Evolutionary conservation across 2,888 invertebrate species (phyloP), one percentile per base, ranked within the genome.

Genomic region (Tryphoninae sp.): DNA sequence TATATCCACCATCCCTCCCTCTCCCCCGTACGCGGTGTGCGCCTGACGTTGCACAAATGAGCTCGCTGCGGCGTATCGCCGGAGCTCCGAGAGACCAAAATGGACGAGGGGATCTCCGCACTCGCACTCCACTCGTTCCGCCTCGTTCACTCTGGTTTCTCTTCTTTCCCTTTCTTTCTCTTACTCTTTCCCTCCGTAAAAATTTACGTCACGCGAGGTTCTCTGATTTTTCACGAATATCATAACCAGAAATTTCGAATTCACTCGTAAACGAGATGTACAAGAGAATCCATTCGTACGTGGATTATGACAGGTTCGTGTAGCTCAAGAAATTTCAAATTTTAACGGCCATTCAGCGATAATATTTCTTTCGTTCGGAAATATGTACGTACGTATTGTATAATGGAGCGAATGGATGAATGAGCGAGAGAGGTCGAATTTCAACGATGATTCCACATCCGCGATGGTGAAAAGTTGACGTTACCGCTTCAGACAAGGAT

Each of bases 41-140:
- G 84, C 81, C 84, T 83, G 88, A 86, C 88, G 84, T 84, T 84
- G 80, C 84, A 83, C 86, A 86, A 88, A 87, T 87, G 87, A 88
- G 86, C 85, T 84, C 86, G 87, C 85, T 79, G 80, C 85, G 82
- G 81, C 86, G 84, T 87, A 85, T 85, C 87, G 82, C 78, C 81
- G 84, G 61, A 75, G 72, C 76, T 79, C 62, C 71, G 65, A 67
- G 72, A 76, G 71, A 82, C 82, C 72, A 69, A 84, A 85, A 86
- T 82, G 81, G 80, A 78, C 79, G 78, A 83, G 82, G 80, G 78
- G 73, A 69, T 69, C 77, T 73, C 53, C 42, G 49, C 81, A 73
- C 68, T 73, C 78, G 49, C 55, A 73, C 62, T 64, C 58, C 45
- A 77, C 53, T 62, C 55, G 84, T 75, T 83, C 19, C 59, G 74